phyloP scores from a whole-genome alignment of 2,113 vertebrate species.

The Hyaena hyaena region DNA sequence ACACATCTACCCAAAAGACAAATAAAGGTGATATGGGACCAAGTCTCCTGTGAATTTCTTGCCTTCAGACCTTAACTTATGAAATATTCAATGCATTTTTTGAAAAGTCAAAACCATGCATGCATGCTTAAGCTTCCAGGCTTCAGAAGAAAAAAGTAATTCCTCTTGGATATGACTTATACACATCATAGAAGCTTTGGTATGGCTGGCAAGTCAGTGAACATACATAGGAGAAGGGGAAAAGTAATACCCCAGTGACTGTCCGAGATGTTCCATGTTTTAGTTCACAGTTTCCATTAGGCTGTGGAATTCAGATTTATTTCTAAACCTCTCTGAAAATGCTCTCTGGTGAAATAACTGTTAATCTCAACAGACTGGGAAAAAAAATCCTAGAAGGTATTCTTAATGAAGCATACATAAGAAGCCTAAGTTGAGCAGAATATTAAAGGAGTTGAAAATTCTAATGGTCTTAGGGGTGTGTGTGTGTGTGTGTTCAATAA shows the following conservation, averaged over 20 bases:
- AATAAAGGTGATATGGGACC: background rate
- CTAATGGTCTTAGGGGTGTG: background rate
- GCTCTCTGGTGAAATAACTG: conserved; percentile 71
- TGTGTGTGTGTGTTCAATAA: background rate
- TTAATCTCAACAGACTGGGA: conserved; percentile 76
- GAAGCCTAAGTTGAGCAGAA: conserved; percentile 49
- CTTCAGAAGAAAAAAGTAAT: conserved; percentile 69
- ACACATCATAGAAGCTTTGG: conserved; percentile 42
- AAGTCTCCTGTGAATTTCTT: conserved; percentile 65
- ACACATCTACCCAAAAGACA: background rate
- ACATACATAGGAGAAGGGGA: conserved; percentile 10
- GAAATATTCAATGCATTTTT: conserved; percentile 82
- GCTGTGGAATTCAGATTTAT: conserved; percentile 76
- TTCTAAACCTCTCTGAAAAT: conserved; percentile 77
- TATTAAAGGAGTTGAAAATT: conserved; percentile 67
- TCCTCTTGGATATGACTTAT: conserved; percentile 78
- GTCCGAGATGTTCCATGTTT: conserved; percentile 70
- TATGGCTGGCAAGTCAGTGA: conserved; percentile 54
- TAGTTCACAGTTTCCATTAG: conserved; percentile 62
- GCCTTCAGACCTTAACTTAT: conserved; percentile 72
- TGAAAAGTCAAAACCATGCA: conserved; percentile 79
- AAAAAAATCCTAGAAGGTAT: conserved; percentile 68
- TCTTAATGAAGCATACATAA: conserved; percentile 76
- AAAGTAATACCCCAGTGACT: conserved; percentile 58
- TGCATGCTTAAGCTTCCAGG: conserved; percentile 48